Conservation (phyloP, 2,888 invertebrate species). For the Nowickia ferox region DNA sequence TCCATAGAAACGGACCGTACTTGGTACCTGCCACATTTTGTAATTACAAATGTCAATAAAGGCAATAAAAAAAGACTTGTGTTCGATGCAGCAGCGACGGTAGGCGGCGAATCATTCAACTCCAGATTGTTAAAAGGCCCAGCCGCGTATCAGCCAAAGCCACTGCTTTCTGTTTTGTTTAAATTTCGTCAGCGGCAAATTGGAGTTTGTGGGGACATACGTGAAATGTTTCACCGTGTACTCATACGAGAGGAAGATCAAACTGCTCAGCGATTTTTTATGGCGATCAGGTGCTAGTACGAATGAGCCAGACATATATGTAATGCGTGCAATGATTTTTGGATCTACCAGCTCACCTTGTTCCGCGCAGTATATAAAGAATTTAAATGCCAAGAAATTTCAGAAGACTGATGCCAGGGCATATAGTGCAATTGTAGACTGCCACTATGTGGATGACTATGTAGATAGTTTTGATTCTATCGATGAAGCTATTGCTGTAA, state of each 20-base stretch:
- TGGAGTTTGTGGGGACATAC: no score
- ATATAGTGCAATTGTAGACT: no score
- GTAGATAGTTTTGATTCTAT: constrained; percentile 60
- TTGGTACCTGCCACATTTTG: constrained; percentile 47
- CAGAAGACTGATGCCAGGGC: no score
- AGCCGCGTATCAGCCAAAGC: constrained; percentile 57
- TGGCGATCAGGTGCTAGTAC: background rate
- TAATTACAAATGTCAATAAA: constrained; percentile 34
- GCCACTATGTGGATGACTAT: constrained; percentile 7
- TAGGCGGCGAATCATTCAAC: constrained; percentile 60
- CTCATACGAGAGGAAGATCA: no score
- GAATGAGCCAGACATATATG: background rate
- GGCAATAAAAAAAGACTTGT: constrained; percentile 38
- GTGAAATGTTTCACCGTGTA: no score
- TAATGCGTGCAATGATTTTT: background rate
- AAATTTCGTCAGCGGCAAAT: no score
- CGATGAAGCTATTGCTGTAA: constrained; percentile 60
- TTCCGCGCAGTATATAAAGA: background rate
- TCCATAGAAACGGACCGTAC: constrained; percentile 2
- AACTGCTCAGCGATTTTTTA: background rate
- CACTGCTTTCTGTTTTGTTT: no score
- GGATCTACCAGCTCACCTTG: background rate
- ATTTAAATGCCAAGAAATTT: background rate
- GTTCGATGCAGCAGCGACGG: constrained; percentile 63
- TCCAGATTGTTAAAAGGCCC: background rate